These are phyloP conservation scores for Trichacis sp. DNA, from an alignment of 2,888 invertebrate species.

Conservation along the genomic window DNA sequence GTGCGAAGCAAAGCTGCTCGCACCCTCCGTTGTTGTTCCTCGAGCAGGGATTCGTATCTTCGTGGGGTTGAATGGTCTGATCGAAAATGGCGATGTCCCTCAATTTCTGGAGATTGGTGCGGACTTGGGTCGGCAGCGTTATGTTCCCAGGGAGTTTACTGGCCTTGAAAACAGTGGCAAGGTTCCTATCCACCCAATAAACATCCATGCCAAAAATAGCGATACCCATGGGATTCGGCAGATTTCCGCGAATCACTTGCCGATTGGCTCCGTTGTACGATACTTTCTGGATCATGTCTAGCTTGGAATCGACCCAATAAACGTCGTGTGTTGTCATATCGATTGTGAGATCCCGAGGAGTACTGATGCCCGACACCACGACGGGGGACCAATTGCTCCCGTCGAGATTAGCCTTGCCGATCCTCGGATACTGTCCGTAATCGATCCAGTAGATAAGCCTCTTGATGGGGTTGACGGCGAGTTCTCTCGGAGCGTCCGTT, in stretches of 20 bases:
- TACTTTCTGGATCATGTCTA: conserved; percentile 95
- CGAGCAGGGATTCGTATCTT: conserved; percentile 85
- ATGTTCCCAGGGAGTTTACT: conserved; percentile 82
- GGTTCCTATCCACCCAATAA: conserved; percentile 95
- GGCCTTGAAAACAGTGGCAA: conserved; percentile 85
- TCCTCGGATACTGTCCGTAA: conserved; percentile 94
- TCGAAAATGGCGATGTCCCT: conserved; percentile 94
- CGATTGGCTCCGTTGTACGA: conserved; percentile 84
- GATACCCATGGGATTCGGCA: conserved; percentile 95
- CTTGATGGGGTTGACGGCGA: conserved; percentile 97
- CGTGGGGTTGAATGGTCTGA: conserved; percentile 86
- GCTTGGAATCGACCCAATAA: conserved; percentile 96
- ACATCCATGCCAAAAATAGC: conserved; percentile 85
- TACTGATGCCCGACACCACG: conserved; percentile 90
- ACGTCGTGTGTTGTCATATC: conserved; percentile 95
- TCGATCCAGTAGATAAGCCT: conserved; percentile 96
- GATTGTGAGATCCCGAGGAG: conserved; percentile 90
- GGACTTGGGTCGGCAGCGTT: conserved; percentile 78
- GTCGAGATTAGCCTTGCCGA: conserved; percentile 89
- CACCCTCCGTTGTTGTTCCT: conserved; percentile 85
- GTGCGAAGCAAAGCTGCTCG: conserved; percentile 95
- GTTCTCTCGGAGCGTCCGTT: conserved; percentile 90
- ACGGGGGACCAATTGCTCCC: conserved; percentile 88
- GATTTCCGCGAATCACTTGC: conserved; percentile 85
- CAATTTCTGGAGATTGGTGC: conserved; percentile 86